Conservation (phyloP, 2,113 vertebrate genomes). For the Brachypodius melanocephalos region DNA sequence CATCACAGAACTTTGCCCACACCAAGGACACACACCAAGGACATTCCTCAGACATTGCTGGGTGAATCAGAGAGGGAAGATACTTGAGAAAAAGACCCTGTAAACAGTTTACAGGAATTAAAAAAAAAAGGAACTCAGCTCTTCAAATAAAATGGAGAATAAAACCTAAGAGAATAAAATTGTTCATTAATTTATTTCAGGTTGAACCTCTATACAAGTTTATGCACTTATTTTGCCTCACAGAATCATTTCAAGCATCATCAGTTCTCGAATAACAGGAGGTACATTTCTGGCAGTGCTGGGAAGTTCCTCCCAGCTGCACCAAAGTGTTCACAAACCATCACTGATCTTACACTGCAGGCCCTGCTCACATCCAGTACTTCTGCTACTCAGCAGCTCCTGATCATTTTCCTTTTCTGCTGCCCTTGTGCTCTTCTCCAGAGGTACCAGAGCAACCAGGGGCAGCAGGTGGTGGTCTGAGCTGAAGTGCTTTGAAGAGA, state of each 20-base stretch:
- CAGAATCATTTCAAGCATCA: slow-evolving; percentile 30
- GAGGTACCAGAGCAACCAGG: background rate
- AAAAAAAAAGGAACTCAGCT: background rate
- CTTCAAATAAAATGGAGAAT: background rate
- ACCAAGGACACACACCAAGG: background rate
- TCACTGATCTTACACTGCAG: background rate
- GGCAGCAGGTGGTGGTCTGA: background rate
- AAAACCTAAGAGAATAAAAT: background rate
- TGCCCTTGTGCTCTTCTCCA: background rate
- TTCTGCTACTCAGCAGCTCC: background rate
- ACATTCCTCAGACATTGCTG: background rate
- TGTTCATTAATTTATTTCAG: slow-evolving; percentile 26
- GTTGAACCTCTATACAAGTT: background rate
- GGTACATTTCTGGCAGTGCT: background rate
- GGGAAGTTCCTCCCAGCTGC: background rate
- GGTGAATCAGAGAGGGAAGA: background rate
- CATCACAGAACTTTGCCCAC: background rate
- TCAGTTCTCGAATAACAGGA: background rate
- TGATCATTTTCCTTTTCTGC: background rate
- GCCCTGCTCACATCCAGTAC: background rate
- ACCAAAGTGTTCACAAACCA: background rate
- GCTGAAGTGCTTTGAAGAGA: background rate
- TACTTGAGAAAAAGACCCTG: background rate
- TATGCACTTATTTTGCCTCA: slow-evolving; percentile 47
- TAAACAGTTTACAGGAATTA: background rate